Conservation (phyloP, 2,888 invertebrate species). For the Tortricodes alternella region DNA sequence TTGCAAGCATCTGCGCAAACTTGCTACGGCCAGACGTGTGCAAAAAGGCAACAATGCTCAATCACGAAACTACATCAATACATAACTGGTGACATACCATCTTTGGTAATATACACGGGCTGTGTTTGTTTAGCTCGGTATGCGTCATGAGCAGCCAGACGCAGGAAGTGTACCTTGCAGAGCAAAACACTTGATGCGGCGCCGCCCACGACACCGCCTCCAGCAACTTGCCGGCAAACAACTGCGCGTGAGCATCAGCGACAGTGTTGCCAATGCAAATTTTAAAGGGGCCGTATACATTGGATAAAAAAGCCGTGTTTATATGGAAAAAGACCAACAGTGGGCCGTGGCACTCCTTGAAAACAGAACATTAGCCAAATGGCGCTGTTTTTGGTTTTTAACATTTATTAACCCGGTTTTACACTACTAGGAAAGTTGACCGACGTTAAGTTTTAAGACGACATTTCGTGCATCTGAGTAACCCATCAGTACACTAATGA, state of each 20-base stretch:
- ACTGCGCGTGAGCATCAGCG: constrained; percentile 5
- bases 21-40: constrained; percentile 11
- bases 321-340: too few relatives aligned
- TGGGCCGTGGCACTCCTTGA: too few relatives aligned
- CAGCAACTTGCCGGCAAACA: constrained; percentile 46
- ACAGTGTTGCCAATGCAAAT: too few relatives aligned
- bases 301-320: too few relatives aligned
- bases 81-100: constrained; percentile 46
- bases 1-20: constrained; percentile 2
- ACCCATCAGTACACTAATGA: too few relatives aligned
- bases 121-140: constrained; percentile 40
- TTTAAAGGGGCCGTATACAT: too few relatives aligned
- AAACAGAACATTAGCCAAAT: too few relatives aligned
- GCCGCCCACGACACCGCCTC: constrained; percentile 55
- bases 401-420: too few relatives aligned
- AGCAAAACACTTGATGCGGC: constrained; percentile 56
- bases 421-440: too few relatives aligned
- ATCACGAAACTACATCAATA: constrained; percentile 40
- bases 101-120: constrained; percentile 60
- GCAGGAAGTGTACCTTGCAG: constrained; percentile 53
- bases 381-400: too few relatives aligned
- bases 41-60: constrained; percentile 39
- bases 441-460: too few relatives aligned
- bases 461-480: too few relatives aligned
- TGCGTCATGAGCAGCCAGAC: constrained; percentile 62